Evolutionary conservation across 2,113 vertebrate genomes (phyloP), one percentile per base, ranked within the genome.

Genomic region (Gobiocypris rarus): DNA sequence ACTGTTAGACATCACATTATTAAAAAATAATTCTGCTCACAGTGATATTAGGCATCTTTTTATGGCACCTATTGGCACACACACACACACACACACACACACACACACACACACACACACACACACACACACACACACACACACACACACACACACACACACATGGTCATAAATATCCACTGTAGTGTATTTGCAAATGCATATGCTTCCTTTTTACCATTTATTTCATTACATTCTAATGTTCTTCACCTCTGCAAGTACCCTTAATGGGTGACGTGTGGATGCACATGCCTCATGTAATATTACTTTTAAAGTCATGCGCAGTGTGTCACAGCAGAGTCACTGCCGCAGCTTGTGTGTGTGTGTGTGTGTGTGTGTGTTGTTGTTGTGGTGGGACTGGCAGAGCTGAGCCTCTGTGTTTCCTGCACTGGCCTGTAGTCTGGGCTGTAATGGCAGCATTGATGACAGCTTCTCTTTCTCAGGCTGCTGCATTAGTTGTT

Each of bases 391-490:
- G 17, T 54, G 52, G 17, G 52, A 2, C 52, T 22, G 17, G 17
- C 52, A 7, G 52, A 54, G 52, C 17, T 50, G 71, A 14, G 65
- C 3, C 8, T 74, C n/a, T 58, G 52, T 43, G 24, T 67, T 54
- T 52, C 28, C 75, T 45, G 59, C 34, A 59, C 7, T 28, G 13
- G 38, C 63, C 65, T 67, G 59, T 43, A 59, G 69, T 41, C 26
- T 54, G 34, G 50, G 19, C 41, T 48, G 28, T 59, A 41, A 91
- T 89, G 71, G 14, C 45, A 28, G 71, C 8, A 1, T 26, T 28
- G 48, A 31, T 93, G 92, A 94, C 92, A 93, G 92, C 89, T 90
- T 83, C 86, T 90, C 90, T 91, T 92, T 88, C 88, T 83, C 89
- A 52, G 48, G 14, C 92, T 88, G 85, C 82, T 85, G 83, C 77